Evolutionary conservation across 2,797 vertebrate genomes (phyloP).

Genomic region (Bradypus variegatus): DNA sequence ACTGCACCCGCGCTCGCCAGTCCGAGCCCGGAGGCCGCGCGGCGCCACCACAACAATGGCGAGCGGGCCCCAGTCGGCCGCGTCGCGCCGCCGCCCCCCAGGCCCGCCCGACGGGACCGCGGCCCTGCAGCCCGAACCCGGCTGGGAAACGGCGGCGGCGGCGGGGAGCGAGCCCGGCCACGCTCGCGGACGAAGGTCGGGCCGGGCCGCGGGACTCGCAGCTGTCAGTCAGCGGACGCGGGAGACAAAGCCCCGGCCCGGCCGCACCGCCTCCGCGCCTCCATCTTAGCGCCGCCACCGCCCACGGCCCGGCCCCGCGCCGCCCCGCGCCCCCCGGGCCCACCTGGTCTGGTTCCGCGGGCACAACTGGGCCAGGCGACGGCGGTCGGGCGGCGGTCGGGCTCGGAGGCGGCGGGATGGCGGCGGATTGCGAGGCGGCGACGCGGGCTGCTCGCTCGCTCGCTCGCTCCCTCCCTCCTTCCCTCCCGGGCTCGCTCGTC

Average conservation of each 20-base stretch:
- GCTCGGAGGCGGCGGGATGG: conserved; percentile 71
- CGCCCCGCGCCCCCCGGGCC: conserved; percentile 59
- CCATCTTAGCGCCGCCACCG: conserved; percentile 64
- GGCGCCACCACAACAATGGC: conserved; percentile 53
- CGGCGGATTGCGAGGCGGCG: conserved; percentile 71
- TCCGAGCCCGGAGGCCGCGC: not conserved
- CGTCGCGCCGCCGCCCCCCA: not conserved
- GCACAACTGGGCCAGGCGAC: conserved; percentile 62
- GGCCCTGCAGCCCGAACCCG: not conserved
- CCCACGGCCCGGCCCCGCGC: conserved; percentile 30
- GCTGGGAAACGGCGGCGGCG: not conserved
- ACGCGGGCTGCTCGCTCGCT: conserved; percentile 16
- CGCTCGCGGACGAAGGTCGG: conserved; percentile 15
- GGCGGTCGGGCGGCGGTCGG: conserved; percentile 56
- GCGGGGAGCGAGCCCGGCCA: not conserved
- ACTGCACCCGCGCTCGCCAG: not conserved
- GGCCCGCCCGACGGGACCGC: not conserved
- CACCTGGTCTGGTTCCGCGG: conserved; percentile 73
- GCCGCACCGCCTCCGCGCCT: conserved; percentile 54
- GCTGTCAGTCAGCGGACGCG: conserved; percentile 9
- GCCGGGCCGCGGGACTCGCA: not conserved
- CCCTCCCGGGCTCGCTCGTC: not conserved
- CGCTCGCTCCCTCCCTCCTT: not conserved
- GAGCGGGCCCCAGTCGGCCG: not conserved
- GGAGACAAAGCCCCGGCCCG: conserved; percentile 41